phyloP scores from a whole-genome alignment of 2,797 vertebrate species.

The Peromyscus eremicus region DNA sequence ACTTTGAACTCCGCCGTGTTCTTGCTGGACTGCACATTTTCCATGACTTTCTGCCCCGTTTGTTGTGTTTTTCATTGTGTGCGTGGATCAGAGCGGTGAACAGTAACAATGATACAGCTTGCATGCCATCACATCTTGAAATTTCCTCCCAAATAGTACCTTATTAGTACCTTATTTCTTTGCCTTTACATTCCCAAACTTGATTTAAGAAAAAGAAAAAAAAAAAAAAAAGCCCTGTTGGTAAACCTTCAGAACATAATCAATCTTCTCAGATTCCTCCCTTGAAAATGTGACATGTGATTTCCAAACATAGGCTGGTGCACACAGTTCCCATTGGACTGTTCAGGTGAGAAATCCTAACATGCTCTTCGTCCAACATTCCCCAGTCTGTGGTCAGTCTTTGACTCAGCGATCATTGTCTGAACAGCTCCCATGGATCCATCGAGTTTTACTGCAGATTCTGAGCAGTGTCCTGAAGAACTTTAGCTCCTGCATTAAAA shows the following conservation, averaged over 20 bases:
- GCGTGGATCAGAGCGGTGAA: neutral
- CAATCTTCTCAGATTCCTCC: neutral
- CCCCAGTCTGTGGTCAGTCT: neutral
- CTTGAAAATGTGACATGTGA: neutral
- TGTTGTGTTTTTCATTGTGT: neutral
- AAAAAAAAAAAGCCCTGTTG: too few species aligned
- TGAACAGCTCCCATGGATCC: neutral
- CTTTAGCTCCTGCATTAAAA: neutral
- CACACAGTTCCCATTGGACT: neutral
- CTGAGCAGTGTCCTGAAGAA: neutral
- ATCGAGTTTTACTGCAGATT: neutral
- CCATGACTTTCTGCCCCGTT: neutral
- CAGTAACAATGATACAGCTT: neutral
- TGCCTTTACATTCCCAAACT: neutral
- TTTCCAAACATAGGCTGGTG: neutral
- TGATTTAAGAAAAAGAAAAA: neutral
- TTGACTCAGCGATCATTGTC: neutral
- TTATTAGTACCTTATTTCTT: neutral
- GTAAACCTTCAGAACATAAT: neutral
- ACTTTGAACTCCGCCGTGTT: neutral
- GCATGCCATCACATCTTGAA: neutral
- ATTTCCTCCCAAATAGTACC: neutral
- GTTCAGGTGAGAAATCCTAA: neutral
- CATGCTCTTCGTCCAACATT: neutral
- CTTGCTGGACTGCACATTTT: neutral